phyloP scores from a whole-genome alignment of 2,797 vertebrate species.

The Pangasius sanitwongsei region DNA sequence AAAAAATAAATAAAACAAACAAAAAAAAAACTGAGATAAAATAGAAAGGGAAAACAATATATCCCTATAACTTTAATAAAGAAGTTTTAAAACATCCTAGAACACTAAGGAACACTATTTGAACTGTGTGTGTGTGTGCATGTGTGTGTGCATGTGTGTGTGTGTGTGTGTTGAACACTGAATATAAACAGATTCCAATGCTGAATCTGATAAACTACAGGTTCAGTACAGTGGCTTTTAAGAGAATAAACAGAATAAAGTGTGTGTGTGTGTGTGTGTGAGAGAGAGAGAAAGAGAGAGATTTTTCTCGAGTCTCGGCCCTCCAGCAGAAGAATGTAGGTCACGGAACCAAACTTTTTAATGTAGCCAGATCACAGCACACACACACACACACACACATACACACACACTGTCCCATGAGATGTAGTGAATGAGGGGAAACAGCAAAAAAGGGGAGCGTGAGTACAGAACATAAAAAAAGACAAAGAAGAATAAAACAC shows the following conservation, averaged over 20 bases:
- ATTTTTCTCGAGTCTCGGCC: not conserved
- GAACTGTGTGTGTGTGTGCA: not conserved
- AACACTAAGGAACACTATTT: not conserved
- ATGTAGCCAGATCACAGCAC: not conserved
- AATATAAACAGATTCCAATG: no score
- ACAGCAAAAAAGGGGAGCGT: not conserved
- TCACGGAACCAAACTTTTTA: not conserved
- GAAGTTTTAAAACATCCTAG: not conserved
- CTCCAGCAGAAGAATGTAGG: constrained; percentile 3
- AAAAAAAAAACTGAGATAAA: not conserved
- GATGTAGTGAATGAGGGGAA: not conserved
- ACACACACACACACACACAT: not conserved
- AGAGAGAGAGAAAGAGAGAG: not conserved
- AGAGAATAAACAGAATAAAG: no score
- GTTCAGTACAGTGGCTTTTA: no score
- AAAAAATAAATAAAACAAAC: not conserved
- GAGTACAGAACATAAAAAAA: not conserved
- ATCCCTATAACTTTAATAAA: not conserved
- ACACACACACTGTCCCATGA: not conserved
- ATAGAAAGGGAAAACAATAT: not conserved
- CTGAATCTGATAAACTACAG: no score
- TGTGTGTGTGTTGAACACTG: no score
- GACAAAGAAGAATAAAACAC: not conserved
- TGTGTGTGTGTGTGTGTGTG: not conserved
- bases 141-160: no score